Evolutionary conservation across 2,113 vertebrate species (phyloP), one percentile per base, ranked within the genome.

Genomic region (Scophthalmus maximus): DNA sequence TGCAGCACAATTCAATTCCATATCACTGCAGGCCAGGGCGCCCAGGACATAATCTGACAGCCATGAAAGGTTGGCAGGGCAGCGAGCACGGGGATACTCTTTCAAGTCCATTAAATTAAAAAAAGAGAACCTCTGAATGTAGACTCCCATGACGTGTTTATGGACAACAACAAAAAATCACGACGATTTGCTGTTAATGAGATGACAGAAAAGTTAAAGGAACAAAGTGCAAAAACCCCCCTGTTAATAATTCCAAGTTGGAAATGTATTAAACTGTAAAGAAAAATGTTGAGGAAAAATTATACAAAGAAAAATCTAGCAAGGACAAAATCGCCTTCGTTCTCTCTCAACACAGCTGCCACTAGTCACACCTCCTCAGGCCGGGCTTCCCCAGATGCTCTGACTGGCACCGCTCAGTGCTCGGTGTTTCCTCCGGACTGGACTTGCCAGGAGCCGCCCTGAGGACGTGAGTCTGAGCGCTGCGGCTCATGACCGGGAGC

Each of bases 1-100:
- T 32, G 57, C 78, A 82, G 84, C 86, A 82, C 83, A 88, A 83
- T 89, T 87, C 88, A 89, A 88, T 91, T 88, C 85, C 78, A 65
- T 68, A 77, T 83, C 81, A 84, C 89, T 69, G 68, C 73, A 83
- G 87, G 89, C 61, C 76, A 82, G 47, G 71, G 64, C 68, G 62
- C 60, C 80, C 51, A 8, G 59, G 67, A 74, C 50, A 34, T 73
- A 74, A 89, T 82, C 81, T 81, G 82, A 80, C 76, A 87, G 78
- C 51, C 82, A 80, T 84, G 76, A 85, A 79, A 81, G 83, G 63
- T 74, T 82, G 77, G 65, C 55, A 60, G 57, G 53, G 66, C 29
- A 2, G 42, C 76, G 50, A 61, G 64, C 36, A 40, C 15, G 20
- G 58, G 51, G 63, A 78, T 38, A 53, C 59, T 25, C 44, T 36